These are phyloP conservation scores for Prosopocoilus inquinatus DNA, from an alignment of 2,888 invertebrate genomes.

Conservation along the genomic window DNA sequence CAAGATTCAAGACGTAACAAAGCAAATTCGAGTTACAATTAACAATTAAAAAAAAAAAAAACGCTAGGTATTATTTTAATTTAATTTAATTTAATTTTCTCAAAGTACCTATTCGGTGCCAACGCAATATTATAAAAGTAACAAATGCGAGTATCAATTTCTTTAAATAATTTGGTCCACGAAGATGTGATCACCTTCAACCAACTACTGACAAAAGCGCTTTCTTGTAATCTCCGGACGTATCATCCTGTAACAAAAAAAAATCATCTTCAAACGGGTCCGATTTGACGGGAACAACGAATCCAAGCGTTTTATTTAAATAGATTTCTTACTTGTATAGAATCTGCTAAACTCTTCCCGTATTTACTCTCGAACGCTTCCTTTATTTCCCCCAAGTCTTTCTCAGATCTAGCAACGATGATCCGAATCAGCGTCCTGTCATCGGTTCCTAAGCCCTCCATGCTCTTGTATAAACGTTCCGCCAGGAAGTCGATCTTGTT, in stretches of 20 bases:
- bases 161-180: too few relatives aligned
- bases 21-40: too few relatives aligned
- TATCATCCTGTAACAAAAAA: constrained; percentile 66
- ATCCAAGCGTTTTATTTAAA: background rate
- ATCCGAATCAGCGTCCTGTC: constrained; percentile 83
- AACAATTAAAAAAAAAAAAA: too few relatives aligned
- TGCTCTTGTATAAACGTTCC: constrained; percentile 77
- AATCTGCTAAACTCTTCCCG: constrained; percentile 73
- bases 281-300: background rate
- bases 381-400: constrained; percentile 83
- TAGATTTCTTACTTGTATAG: constrained; percentile 65
- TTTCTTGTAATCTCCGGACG: constrained; percentile 84
- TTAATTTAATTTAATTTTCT: too few relatives aligned
- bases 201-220: constrained; percentile 67
- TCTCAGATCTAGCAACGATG: constrained; percentile 78
- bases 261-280: background rate
- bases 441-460: constrained; percentile 88
- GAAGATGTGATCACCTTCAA: constrained; percentile 19
- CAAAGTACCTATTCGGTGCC: too few relatives aligned
- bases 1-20: too few relatives aligned
- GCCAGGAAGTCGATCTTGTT: constrained; percentile 81
- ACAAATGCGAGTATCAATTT: too few relatives aligned
- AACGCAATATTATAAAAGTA: too few relatives aligned
- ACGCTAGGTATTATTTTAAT: too few relatives aligned
- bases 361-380: constrained; percentile 71